phyloP scores from a whole-genome alignment of 2,113 vertebrate genomes.

The Urocitellus parryii region DNA sequence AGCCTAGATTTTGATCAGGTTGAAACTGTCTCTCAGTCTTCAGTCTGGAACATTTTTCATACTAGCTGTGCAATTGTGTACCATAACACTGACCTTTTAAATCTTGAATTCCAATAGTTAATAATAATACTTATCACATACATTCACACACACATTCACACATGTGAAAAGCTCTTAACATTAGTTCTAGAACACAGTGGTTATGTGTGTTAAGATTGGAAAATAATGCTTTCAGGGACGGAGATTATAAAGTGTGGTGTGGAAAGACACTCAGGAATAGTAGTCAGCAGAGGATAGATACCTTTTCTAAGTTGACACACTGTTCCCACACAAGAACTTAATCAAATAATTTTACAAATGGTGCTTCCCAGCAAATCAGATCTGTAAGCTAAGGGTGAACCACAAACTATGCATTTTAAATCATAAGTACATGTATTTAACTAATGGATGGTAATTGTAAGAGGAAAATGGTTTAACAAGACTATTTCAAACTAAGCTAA shows the following conservation, averaged over 20 bases:
- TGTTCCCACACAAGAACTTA: not conserved
- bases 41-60: not conserved
- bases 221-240: not conserved
- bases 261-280: not conserved
- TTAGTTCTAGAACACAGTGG: not conserved
- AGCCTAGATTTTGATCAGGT: not conserved
- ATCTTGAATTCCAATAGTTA: not conserved
- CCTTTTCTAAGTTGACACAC: not conserved
- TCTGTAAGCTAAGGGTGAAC: not conserved
- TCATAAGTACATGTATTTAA: not conserved
- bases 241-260: not conserved
- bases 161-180: not conserved
- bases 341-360: not conserved
- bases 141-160: not conserved
- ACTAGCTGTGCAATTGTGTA: not conserved
- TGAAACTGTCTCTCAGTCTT: not conserved
- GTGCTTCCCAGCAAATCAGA: not conserved
- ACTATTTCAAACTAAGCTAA: not conserved
- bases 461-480: not conserved
- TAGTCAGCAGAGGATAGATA: not conserved
- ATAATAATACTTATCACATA: not conserved
- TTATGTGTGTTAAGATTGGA: not conserved
- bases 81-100: not conserved
- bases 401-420: not conserved
- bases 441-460: not conserved